Evolutionary conservation across 2,888 invertebrate species (phyloP), one percentile per base, ranked within the genome.

Genomic region (Diarsia mendica): DNA sequence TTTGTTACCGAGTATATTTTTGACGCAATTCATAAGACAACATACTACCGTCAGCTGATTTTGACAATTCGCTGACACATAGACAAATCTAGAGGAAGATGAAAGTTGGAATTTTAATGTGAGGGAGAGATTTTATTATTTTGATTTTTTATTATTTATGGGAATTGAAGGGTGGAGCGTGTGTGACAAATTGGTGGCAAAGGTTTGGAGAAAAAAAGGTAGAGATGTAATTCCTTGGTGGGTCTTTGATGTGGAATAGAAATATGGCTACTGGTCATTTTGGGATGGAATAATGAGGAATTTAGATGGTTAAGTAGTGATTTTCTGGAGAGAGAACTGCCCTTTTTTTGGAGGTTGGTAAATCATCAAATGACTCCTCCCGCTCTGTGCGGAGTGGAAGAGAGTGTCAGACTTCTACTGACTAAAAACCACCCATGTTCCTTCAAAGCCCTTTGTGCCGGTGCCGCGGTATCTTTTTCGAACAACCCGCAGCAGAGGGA

Each of bases 11-110:
- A 68, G 82, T 85, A 82, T 88, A 89, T 89, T 90, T 90, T 88
- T 88, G 89, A 90, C 89, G 90, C 87, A 87, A 86, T 86, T 83
- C 82, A 64, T 68, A 77, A 84, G 82, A 87, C 84, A 89, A 91
- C 86, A 87, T 82, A 86, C 83, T 72, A 78, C 80, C 85, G 89
- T 86, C 91, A 91, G 90, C 89, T 91, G 91, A 90, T 87, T 87
- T 88, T 90, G 88, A 90, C 88, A 90, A 87, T 88, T 80, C 75
- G 88, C 80, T 89, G 90, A 91, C 89, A 89, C 64, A 51, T 74
- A 71, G 80, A 88, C 89, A 85, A 84, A 87, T 88, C 77, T 80
- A 69, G 74, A 68, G 71, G 72, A 65, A 75, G 77, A 83, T 84
- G 72, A 84, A 80, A 86, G 80, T 60, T 73, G 72, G 70, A 76